A percentile compares a stretch with the other conserved stretches of the same genome.
phyloP scores from a whole-genome alignment of 2,888 invertebrate species.

The Folsomia manolachei region DNA sequence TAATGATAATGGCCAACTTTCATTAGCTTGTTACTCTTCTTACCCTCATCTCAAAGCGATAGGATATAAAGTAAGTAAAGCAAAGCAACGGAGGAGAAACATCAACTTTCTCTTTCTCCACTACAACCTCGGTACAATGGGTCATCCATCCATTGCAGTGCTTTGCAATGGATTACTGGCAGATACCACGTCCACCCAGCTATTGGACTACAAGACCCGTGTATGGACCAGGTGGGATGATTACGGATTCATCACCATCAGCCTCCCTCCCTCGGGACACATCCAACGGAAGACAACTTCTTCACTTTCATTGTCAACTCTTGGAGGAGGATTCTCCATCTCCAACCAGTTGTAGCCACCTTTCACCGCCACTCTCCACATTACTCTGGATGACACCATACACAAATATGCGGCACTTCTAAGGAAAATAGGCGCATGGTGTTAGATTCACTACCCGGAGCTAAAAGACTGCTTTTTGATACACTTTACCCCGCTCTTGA shows the following conservation, averaged over 20 bases:
- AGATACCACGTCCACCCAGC: background rate
- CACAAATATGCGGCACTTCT: too few species aligned
- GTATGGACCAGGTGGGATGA: slow-evolving; percentile 23
- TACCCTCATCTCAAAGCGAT: slow-evolving; percentile 32
- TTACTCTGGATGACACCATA: too few species aligned
- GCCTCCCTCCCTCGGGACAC: background rate
- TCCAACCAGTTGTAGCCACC: too few species aligned
- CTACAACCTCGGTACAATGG: background rate
- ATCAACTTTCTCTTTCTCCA: background rate
- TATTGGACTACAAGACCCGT: background rate
- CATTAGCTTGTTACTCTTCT: slow-evolving; percentile 29
- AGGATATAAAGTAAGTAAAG: background rate
- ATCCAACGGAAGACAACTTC: slow-evolving; percentile 16
- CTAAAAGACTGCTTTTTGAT: background rate
- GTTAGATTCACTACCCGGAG: too few species aligned
- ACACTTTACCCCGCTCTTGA: background rate
- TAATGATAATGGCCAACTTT: slow-evolving; percentile 50
- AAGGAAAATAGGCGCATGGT: too few species aligned
- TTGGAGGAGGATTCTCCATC: background rate
- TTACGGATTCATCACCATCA: slow-evolving; percentile 46
- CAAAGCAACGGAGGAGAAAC: background rate
- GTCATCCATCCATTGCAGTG: background rate
- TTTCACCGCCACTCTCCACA: too few species aligned
- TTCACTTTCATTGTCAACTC: background rate
- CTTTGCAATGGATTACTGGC: background rate